Base-by-base conservation (phyloP, 92 coral and sea anemone species). In the Zoanthus gigantus region DNA sequence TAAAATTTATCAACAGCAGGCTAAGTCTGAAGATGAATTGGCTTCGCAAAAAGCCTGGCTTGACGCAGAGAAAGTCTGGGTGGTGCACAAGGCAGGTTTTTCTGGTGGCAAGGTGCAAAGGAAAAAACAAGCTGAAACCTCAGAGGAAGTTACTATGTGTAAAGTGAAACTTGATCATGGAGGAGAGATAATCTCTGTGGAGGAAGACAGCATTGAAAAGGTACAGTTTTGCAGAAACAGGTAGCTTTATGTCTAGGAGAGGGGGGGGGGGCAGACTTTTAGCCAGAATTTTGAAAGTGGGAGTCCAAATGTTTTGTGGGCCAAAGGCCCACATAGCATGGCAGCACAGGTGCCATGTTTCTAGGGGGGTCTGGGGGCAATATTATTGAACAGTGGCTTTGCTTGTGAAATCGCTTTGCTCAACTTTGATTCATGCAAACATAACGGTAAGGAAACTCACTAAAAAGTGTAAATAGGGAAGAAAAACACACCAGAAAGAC, bases 61-160 rank as follows among this genome's bases (percentile, higher is more conserved):
- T 28, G 99, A 96, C 86, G 99, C 99, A 0, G 99, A 96, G 91
- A 95, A 92, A 63, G 98, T 96, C 17, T 96, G 99, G 99, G 99
- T 96, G 37, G 98, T 96, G 17, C 99, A 96, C 82, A 96, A 93
- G 86, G 99, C 98, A 11, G 99, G 99, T 17, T 96, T 95, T 74
- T 95, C 99, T 31, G 99, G 99, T 6, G 99, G 99, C 14, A 87
- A 96, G 87, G 98, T 96, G 67, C 96, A 93, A 80, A 93, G 95
- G 71, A 88, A 90, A 10, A 93, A 94, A 28, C 61, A 88, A 23
- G 82, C 74, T 0, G 86, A 31, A 42, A 83, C 72, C 4, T 50
- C 73, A 28, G 92, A 94, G 7, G 98, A 94, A 56, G 84, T 92
- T n/a, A 86, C 94, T 68, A 89, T 93, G 93, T 94, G 98, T 77